These are phyloP conservation scores for Chroicocephalus ridibundus DNA, from an alignment of 2,113 vertebrate species.

Conservation along the genomic window DNA sequence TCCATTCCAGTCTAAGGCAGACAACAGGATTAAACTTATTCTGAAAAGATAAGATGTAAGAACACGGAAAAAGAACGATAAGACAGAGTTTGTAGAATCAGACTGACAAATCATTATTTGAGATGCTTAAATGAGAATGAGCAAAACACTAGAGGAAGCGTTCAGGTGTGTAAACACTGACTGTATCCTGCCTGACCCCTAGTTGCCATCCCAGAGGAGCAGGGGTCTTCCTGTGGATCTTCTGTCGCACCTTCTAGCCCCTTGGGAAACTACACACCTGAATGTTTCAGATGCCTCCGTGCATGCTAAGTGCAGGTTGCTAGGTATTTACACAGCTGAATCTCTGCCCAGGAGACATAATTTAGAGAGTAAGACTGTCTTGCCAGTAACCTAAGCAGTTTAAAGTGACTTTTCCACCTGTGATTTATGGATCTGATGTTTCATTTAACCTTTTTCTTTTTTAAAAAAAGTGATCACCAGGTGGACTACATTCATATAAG, in stretches of 20 bases:
- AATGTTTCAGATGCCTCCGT: not conserved
- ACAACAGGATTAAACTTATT: not conserved
- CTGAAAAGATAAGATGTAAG: not conserved
- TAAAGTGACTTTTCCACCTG: not conserved
- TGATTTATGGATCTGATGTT: not conserved
- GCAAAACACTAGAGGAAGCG: not conserved
- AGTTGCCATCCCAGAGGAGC: not conserved
- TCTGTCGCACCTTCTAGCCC: not conserved
- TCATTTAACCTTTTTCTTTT: not conserved
- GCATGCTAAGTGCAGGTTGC: not conserved
- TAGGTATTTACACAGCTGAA: not conserved
- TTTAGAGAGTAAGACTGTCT: not conserved
- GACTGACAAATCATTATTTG: not conserved
- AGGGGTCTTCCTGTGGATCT: not conserved
- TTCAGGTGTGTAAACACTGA: not conserved
- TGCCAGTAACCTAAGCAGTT: not conserved
- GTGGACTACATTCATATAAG: not conserved
- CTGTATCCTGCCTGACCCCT: not conserved
- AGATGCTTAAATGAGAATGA: not conserved
- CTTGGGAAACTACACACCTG: not conserved
- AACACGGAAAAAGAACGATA: not conserved
- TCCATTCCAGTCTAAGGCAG: not conserved
- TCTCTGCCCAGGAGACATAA: not conserved
- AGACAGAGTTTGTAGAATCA: not conserved
- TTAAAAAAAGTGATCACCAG: not conserved